phyloP scores from a whole-genome alignment of 2,888 invertebrate species.

The Conus canariensis region DNA sequence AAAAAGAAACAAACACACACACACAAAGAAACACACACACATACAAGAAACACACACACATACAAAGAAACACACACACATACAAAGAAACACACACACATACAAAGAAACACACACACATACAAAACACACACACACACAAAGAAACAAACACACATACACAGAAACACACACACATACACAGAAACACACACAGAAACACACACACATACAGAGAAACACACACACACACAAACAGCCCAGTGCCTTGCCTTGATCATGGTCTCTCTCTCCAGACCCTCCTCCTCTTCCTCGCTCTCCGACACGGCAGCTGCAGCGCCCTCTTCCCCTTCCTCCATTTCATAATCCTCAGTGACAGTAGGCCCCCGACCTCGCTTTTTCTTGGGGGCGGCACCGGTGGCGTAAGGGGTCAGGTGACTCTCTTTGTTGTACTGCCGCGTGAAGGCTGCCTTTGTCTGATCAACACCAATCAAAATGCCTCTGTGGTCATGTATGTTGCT shows the following conservation, averaged over 20 bases:
- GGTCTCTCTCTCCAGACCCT: conserved; percentile 86
- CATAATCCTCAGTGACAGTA: conserved; percentile 73
- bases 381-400: conserved; percentile 82
- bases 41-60: no score
- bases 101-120: no score
- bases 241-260: conserved; percentile 86
- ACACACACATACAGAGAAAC: no score
- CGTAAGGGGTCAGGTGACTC: conserved; percentile 88
- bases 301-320: conserved; percentile 43
- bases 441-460: conserved; percentile 93
- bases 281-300: conserved; percentile 67
- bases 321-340: conserved; percentile 57
- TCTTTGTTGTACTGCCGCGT: conserved; percentile 95
- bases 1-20: no score
- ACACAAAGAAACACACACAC: no score
- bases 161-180: no score
- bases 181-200: no score
- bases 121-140: no score
- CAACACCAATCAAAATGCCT: conserved; percentile 7
- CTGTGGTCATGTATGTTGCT: not conserved
- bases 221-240: not conserved
- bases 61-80: no score
- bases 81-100: no score
- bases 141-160: no score
- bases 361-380: conserved; percentile 82